Conservation (phyloP, 2,797 vertebrate genomes). For the Microctenopoma lineatum region DNA sequence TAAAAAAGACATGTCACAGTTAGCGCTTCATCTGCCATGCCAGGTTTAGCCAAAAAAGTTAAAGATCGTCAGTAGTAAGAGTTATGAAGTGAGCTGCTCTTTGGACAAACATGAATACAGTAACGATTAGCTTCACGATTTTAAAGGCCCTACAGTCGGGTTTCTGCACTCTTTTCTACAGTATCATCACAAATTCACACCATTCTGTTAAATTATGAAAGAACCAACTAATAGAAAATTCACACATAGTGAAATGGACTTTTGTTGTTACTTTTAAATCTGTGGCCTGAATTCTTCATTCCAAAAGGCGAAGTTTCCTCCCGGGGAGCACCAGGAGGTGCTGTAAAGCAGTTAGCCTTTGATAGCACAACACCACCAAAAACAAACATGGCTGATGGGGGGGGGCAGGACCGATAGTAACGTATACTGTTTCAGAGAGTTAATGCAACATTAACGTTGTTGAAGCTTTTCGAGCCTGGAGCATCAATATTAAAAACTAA, state of each 20-base stretch:
- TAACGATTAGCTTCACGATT: constrained; percentile 16
- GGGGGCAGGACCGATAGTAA: constrained; percentile 59
- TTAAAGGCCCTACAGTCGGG: constrained; percentile 30
- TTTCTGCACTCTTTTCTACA: constrained; percentile 26
- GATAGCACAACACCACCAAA: constrained; percentile 77
- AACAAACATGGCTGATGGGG: constrained; percentile 82
- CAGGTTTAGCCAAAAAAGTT: constrained; percentile 26
- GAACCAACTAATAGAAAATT: constrained; percentile 53
- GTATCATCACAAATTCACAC: constrained; percentile 29
- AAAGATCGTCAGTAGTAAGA: constrained; percentile 21
- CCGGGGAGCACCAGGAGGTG: constrained; percentile 78
- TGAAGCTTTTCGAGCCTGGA: constrained; percentile 60
- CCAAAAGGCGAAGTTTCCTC: constrained; percentile 65
- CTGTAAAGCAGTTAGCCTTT: constrained; percentile 84
- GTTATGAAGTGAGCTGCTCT: constrained; percentile 15
- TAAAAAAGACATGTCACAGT: constrained; percentile 40
- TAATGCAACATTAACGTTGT: constrained; percentile 68
- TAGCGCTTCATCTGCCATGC: constrained; percentile 34
- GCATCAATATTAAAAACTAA: constrained; percentile 64
- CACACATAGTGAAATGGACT: constrained; percentile 50
- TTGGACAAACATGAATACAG: constrained; percentile 24
- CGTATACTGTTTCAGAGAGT: constrained; percentile 58
- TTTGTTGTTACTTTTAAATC: constrained; percentile 72
- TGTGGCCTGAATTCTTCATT: constrained; percentile 62
- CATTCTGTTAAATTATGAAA: constrained; percentile 66